Base-by-base conservation (phyloP, 2,797 vertebrate genomes). In the Cossypha caffra region DNA sequence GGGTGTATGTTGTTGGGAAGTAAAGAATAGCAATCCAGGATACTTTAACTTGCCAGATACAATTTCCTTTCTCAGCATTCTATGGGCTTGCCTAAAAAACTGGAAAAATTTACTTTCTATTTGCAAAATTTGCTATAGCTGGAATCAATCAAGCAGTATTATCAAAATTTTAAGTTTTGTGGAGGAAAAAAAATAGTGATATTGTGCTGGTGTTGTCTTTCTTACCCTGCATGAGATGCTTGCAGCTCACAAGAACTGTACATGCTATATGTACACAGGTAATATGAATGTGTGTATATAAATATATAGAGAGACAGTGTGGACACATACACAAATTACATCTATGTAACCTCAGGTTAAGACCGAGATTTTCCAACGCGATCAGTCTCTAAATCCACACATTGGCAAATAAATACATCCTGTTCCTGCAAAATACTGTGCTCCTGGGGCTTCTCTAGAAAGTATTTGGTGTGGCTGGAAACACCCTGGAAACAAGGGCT, bases 401-500 rank as follows among this genome's bases (percentile, higher is more conserved):
- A 74, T 5, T 94, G 89, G 95, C 87, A 97, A 83, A 91, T 18
- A 80, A 90, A 86, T 45, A 92, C 66, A 95, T 97, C 90, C 90
- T 94, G 73, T 94, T 94, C 76, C 88, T 86, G 83, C 14, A 5
- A 78, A 93, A 88, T 48, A 84, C 52, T 83, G 52, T 77, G 61
- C 86, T 89, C 88, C 61, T 82, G 93, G 72, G 95, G 42, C 31
- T 95, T 89, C 75, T 82, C 78, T 77, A 91, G 78, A 91, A 94
- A 79, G 45, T 77, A 91, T 33, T 80, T 74, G 78, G 87, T 91
- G 93, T 93, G 94, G 78, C 72, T 94, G 91, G 95, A 80, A 96
- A 97, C 88, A 97, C 94, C 88, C 93, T 95, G 92, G 74, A 95
- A 97, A 94, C 16, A 92, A 89, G 86, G 90, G 91, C 15, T 50